Percentiles rank a stretch among this genome's conserved stretches.
phyloP scores from a whole-genome alignment of 2,113 vertebrate genomes.

The Mobula birostris region DNA sequence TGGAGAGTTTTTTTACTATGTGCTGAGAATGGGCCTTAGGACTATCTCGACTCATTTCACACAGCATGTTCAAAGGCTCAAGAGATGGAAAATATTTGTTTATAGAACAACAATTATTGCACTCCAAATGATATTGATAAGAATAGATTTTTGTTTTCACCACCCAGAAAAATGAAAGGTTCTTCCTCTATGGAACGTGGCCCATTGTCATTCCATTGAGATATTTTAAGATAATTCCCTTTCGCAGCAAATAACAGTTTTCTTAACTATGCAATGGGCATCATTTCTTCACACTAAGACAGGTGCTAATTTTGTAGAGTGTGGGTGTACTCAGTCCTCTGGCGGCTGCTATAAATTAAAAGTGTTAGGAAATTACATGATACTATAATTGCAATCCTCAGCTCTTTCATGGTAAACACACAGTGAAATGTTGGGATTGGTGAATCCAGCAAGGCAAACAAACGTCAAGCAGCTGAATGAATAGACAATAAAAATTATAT shows the following conservation, averaged over 20 bases:
- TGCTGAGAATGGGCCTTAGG: background rate
- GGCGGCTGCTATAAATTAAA: conserved; percentile 34
- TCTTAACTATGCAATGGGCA: background rate
- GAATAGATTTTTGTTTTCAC: background rate
- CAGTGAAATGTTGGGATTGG: conserved; percentile 6
- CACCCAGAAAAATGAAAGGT: background rate
- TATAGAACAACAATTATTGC: background rate
- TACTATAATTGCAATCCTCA: conserved; percentile 26
- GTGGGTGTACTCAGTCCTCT: conserved; percentile 31
- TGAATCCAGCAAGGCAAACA: conserved; percentile 13
- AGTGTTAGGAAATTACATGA: conserved; percentile 35
- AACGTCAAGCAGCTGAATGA: background rate
- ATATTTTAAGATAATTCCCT: background rate
- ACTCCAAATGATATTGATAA: too few relatives aligned
- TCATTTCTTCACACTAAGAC: conserved; percentile 19
- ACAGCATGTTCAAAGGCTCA: too few relatives aligned
- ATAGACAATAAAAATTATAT: background rate
- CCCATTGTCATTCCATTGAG: background rate
- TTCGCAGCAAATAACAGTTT: background rate
- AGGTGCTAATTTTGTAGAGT: conserved; percentile 28
- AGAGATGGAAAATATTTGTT: background rate
- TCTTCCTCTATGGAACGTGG: background rate
- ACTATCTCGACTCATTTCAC: background rate
- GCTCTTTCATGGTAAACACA: conserved; percentile 7
- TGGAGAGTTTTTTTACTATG: background rate